A percentile compares a stretch with the other conserved stretches of the same genome.
phyloP scores from a whole-genome alignment of 1,140 invertebrate species.

The Solenopsis fugax region DNA sequence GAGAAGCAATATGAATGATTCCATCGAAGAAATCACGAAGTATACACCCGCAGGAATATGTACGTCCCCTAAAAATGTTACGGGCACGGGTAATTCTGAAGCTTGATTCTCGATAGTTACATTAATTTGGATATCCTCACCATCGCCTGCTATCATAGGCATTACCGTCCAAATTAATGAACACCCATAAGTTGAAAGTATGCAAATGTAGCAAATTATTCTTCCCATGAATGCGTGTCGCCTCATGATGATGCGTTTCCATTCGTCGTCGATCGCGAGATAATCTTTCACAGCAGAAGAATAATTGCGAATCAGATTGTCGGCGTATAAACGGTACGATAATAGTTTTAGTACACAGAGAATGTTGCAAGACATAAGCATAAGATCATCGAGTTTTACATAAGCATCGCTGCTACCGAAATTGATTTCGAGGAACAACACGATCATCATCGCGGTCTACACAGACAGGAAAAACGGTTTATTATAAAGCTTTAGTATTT shows the following conservation, averaged over 20 bases:
- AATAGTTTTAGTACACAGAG: slow-evolving; percentile 23
- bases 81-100: slow-evolving; percentile 26
- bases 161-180: not conserved
- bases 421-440: not conserved
- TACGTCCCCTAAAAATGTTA: not conserved
- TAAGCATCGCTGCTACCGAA: not conserved
- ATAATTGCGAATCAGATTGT: slow-evolving; percentile 25
- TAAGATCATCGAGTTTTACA: slow-evolving; percentile 31
- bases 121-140: not conserved
- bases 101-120: not conserved
- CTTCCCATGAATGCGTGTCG: slow-evolving; percentile 44
- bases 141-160: not conserved
- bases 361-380: slow-evolving; percentile 7
- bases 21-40: not conserved
- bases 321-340: not conserved
- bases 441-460: not conserved
- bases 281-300: slow-evolving; percentile 55
- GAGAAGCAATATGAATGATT: not conserved
- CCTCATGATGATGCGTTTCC: slow-evolving; percentile 21
- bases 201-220: not conserved
- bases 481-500: not conserved
- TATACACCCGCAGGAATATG: not conserved
- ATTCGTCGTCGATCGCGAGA: not conserved
- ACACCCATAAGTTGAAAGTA: not conserved
- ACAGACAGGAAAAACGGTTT: not conserved